These are phyloP conservation scores for Tholera decimalis DNA, from an alignment of 2,888 invertebrate genomes.

Conservation along the genomic window DNA sequence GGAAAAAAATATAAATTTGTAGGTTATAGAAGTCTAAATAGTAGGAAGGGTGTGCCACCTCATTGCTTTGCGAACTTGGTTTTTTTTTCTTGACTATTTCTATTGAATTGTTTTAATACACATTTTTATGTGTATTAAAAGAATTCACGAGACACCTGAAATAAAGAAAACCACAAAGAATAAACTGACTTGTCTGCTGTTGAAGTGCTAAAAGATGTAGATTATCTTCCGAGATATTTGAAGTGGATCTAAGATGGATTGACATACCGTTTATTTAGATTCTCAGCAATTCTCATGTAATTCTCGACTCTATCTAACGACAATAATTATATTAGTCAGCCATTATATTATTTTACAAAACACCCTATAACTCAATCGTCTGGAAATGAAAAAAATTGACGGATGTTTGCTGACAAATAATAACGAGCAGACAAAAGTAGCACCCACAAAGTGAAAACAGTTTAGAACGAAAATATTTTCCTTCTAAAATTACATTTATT, in stretches of 20 bases:
- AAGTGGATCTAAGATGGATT: background rate
- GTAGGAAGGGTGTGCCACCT: no score
- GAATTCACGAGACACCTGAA: no score
- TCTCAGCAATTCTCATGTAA: background rate
- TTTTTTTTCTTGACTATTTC: no score
- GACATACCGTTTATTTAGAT: background rate
- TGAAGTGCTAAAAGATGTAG: background rate
- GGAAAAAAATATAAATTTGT: no score
- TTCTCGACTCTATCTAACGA: no score
- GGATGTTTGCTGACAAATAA: background rate
- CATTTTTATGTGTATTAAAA: no score
- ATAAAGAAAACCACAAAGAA: no score
- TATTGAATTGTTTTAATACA: no score
- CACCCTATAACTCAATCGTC: background rate
- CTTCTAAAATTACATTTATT: conserved; percentile 3
- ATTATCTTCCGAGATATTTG: background rate
- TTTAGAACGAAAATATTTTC: background rate
- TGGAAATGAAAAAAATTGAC: background rate
- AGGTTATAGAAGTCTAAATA: no score
- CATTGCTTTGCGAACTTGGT: background rate
- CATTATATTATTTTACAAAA: background rate
- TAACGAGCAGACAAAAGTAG: background rate
- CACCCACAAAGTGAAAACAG: background rate
- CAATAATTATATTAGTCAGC: background rate
- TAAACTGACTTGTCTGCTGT: background rate